Evolutionary conservation across 2,888 invertebrate genomes (phyloP).

Genomic region (Hydroisotoma schaefferi): DNA sequence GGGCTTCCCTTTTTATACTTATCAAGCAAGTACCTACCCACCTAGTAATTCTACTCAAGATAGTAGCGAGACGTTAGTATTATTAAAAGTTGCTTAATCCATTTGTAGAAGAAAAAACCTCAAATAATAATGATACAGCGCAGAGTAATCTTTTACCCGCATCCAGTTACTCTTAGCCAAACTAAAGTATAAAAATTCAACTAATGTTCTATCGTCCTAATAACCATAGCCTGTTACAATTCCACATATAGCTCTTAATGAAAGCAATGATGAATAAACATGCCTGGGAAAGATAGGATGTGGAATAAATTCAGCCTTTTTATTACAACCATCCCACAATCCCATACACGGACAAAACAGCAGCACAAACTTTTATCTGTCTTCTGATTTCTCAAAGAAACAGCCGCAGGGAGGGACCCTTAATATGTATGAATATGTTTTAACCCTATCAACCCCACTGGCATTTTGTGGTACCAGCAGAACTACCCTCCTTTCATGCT

Average conservation of each 20-base stretch:
- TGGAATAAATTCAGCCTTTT: conserved; percentile 13
- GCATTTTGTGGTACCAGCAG: neutral
- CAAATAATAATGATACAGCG: too few species aligned
- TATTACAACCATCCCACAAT: conserved; percentile 2
- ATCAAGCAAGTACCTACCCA: too few species aligned
- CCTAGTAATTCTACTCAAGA: too few species aligned
- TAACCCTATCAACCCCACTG: neutral
- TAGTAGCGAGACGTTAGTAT: too few species aligned
- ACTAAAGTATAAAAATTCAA: too few species aligned
- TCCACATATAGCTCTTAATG: neutral
- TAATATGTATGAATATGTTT: neutral
- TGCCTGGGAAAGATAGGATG: conserved; percentile 8
- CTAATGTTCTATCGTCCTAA: too few species aligned
- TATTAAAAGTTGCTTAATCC: too few species aligned
- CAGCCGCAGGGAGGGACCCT: conserved; percentile 9
- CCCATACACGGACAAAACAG: conserved; percentile 3
- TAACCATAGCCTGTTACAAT: neutral
- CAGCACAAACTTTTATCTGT: neutral
- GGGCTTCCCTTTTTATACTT: too few species aligned
- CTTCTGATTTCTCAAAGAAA: conserved; percentile 14
- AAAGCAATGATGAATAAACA: conserved; percentile 10
- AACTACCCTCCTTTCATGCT: too few species aligned
- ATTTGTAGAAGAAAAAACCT: too few species aligned
- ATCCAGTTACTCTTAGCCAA: too few species aligned
- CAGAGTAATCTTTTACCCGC: too few species aligned